Percentiles rank a stretch among this genome's conserved stretches.
Conservation (phyloP, 2,797 vertebrate genomes). For the Novumbra hubbsi region DNA sequence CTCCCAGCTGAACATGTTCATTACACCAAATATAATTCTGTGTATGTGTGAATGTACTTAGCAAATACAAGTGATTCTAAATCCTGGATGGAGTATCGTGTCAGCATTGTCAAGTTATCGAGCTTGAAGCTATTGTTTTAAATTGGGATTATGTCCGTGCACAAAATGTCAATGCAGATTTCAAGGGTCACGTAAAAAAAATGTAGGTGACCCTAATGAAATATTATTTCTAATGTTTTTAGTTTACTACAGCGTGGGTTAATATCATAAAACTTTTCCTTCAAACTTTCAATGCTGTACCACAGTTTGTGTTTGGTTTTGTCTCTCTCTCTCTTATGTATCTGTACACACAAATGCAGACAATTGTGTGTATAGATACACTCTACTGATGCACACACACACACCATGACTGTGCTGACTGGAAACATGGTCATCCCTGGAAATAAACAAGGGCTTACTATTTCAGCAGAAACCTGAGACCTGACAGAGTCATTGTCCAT, state of each 20-base stretch:
- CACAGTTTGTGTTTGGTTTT: neutral
- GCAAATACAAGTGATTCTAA: too few species aligned
- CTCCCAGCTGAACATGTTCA: too few species aligned
- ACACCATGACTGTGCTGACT: neutral
- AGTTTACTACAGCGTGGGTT: neutral
- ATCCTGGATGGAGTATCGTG: neutral
- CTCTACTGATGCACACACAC: neutral
- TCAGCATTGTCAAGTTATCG: neutral
- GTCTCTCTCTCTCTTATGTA: neutral
- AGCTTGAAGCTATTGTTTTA: neutral
- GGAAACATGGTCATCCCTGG: constrained; percentile 1
- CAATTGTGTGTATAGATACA: neutral
- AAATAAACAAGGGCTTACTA: neutral
- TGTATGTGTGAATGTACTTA: too few species aligned
- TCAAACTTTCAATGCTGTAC: neutral
- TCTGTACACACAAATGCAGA: neutral
- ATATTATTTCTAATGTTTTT: neutral
- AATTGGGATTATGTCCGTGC: neutral
- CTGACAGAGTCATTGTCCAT: neutral
- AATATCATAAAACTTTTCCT: neutral
- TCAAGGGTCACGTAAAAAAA: neutral
- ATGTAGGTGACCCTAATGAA: too few species aligned
- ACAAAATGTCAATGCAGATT: neutral
- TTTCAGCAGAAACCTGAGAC: neutral
- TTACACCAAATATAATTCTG: too few species aligned